These are phyloP conservation scores for Clinocottus analis DNA, from an alignment of 2,113 vertebrate species.

Conservation along the genomic window DNA sequence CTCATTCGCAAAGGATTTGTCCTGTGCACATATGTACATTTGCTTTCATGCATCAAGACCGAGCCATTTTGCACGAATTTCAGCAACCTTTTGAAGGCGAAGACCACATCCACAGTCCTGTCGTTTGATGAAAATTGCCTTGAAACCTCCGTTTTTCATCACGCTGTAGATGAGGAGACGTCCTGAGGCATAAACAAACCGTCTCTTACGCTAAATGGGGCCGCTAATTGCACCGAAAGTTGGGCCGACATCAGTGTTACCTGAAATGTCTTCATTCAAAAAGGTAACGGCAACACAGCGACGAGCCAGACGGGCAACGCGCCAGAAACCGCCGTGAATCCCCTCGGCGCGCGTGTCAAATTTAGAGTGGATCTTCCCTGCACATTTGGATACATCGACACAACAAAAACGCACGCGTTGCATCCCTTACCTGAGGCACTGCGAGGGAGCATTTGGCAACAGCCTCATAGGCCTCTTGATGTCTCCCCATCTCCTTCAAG, in stretches of 20 bases:
- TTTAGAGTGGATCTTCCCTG: background rate
- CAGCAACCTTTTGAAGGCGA: background rate
- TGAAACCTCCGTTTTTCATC: background rate
- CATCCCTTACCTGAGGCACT: constrained; percentile 92
- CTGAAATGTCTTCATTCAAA: background rate
- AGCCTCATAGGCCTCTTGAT: constrained; percentile 93
- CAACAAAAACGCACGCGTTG: background rate
- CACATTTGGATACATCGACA: background rate
- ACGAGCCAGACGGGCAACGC: background rate
- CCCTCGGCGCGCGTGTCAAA: background rate
- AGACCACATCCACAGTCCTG: background rate
- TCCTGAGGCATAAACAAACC: too few species aligned
- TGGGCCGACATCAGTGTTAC: background rate
- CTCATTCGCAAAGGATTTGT: too few species aligned
- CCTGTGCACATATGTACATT: too few species aligned
- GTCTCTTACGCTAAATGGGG: background rate
- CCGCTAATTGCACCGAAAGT: background rate
- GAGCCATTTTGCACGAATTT: background rate
- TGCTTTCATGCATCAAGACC: background rate
- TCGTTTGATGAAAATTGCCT: background rate
- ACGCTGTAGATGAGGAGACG: background rate
- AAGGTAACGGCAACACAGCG: background rate
- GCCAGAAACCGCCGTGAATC: background rate
- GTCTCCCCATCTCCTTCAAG: constrained; percentile 89
- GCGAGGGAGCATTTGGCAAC: constrained; percentile 95